Percentiles rank a stretch among this genome's conserved stretches.
Evolutionary conservation across 2,113 vertebrate species (phyloP).

Genomic region (Ondatra zibethicus): DNA sequence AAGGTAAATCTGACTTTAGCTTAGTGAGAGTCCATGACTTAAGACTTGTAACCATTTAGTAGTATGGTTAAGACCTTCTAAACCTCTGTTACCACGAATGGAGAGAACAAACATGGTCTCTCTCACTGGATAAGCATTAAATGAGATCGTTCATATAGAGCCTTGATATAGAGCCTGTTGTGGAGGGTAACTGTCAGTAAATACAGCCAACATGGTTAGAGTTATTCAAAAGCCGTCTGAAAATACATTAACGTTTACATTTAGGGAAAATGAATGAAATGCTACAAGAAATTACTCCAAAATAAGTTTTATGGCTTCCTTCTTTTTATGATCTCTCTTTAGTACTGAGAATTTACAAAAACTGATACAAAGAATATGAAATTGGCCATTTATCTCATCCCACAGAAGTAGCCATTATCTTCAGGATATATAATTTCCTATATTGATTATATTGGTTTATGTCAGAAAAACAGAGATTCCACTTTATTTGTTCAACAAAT

Average conservation of each 20-base stretch:
- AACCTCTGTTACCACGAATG: slow-evolving; percentile 11
- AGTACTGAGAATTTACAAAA: slow-evolving; percentile 47
- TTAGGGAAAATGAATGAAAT: not conserved
- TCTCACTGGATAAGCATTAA: slow-evolving; percentile 21
- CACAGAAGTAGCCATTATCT: not conserved
- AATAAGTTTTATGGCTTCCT: slow-evolving; percentile 6
- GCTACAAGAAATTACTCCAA: slow-evolving; percentile 1
- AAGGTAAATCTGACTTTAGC: not conserved
- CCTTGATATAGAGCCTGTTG: not conserved
- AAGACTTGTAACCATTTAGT: not conserved
- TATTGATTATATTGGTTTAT: not conserved
- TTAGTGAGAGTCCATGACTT: not conserved
- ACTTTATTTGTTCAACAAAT: not conserved
- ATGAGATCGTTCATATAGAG: slow-evolving; percentile 28
- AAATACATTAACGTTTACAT: not conserved
- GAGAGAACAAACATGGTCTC: not conserved
- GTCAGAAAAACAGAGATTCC: not conserved
- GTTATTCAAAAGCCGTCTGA: not conserved
- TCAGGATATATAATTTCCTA: not conserved
- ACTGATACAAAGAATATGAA: not conserved
- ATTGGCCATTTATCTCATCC: not conserved
- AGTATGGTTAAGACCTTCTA: not conserved
- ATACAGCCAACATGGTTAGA: not conserved
- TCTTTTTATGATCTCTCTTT: not conserved
- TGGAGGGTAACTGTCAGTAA: not conserved